Conservation (phyloP, 2,797 vertebrate species). For the Protonibea diacanthus region DNA sequence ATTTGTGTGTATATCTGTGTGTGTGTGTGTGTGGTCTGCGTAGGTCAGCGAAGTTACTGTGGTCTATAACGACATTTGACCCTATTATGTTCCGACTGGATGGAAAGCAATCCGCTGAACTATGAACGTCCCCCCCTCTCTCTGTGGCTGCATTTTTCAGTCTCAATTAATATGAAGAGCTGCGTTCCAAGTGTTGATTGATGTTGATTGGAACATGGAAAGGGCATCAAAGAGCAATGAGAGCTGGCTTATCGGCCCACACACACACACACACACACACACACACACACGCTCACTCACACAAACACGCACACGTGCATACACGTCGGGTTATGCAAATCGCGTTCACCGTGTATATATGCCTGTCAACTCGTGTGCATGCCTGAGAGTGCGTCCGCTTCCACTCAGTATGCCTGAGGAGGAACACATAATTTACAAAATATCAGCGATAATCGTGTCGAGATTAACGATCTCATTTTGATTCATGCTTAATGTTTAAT, state of each 20-base stretch:
- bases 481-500: slow-evolving; percentile 83
- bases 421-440: slow-evolving; percentile 74
- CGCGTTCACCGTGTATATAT: slow-evolving; percentile 9
- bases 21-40: slow-evolving; percentile 13
- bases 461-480: slow-evolving; percentile 82
- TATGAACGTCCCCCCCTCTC: slow-evolving; percentile 31
- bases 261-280: slow-evolving; percentile 6
- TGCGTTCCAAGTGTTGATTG: slow-evolving; percentile 72
- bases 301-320: background rate
- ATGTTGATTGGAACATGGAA: slow-evolving; percentile 84
- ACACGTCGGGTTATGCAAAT: slow-evolving; percentile 22
- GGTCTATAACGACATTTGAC: slow-evolving; percentile 58
- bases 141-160: slow-evolving; percentile 50
- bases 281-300: background rate
- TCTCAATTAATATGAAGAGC: slow-evolving; percentile 73
- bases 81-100: slow-evolving; percentile 54
- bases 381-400: slow-evolving; percentile 5
- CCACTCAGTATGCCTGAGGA: slow-evolving; percentile 54
- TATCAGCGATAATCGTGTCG: slow-evolving; percentile 77
- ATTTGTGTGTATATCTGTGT: slow-evolving; percentile 36
- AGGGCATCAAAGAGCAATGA: slow-evolving; percentile 79
- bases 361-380: slow-evolving; percentile 24
- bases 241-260: slow-evolving; percentile 5
- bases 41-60: slow-evolving; percentile 50
- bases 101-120: slow-evolving; percentile 45